Percentiles rank a stretch among this genome's conserved stretches.
Evolutionary conservation across 2,113 vertebrate species (phyloP).

Genomic region (Melanostigma gelatinosum): DNA sequence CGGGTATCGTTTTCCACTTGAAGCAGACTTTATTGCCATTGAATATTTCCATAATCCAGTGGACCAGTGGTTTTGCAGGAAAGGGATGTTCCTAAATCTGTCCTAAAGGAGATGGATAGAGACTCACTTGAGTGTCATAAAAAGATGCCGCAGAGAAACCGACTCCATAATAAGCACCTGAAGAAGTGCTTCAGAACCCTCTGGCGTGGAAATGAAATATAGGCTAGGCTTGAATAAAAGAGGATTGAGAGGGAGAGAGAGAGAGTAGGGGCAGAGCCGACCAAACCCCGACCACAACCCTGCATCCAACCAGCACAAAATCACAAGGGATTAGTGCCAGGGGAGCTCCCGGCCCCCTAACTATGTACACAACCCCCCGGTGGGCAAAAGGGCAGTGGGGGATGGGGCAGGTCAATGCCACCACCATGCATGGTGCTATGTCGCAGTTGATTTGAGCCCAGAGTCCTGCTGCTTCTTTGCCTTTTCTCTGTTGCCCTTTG

Average conservation of each 20-base stretch:
- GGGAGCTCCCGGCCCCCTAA: conserved; percentile 51
- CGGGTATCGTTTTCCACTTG: conserved; percentile 39
- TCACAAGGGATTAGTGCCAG: conserved; percentile 67
- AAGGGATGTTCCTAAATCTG: conserved; percentile 65
- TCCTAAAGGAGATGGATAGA: conserved; percentile 66
- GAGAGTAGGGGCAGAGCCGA: conserved; percentile 36
- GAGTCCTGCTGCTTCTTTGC: conserved; percentile 40
- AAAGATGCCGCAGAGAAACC: conserved; percentile 61
- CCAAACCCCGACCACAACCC: conserved; percentile 58
- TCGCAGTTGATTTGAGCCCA: conserved; percentile 55
- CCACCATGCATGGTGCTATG: conserved; percentile 49
- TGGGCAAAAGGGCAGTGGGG: conserved; percentile 58
- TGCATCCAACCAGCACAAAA: conserved; percentile 61
- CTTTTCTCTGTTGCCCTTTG: conserved; percentile 35
- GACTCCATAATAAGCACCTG: conserved; percentile 71
- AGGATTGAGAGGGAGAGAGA: conserved; percentile 54
- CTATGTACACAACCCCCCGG: conserved; percentile 65
- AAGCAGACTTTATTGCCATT: conserved; percentile 27
- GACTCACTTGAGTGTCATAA: conserved; percentile 67
- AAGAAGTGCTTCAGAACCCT: conserved; percentile 70
- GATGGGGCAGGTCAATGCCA: conserved; percentile 54
- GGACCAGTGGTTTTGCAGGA: conserved; percentile 48
- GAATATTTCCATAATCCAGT: conserved; percentile 34
- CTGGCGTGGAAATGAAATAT: conserved; percentile 72
- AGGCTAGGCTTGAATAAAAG: conserved; percentile 69